Conservation (phyloP, 2,113 vertebrate genomes). For the Pyrgilauda ruficollis region DNA sequence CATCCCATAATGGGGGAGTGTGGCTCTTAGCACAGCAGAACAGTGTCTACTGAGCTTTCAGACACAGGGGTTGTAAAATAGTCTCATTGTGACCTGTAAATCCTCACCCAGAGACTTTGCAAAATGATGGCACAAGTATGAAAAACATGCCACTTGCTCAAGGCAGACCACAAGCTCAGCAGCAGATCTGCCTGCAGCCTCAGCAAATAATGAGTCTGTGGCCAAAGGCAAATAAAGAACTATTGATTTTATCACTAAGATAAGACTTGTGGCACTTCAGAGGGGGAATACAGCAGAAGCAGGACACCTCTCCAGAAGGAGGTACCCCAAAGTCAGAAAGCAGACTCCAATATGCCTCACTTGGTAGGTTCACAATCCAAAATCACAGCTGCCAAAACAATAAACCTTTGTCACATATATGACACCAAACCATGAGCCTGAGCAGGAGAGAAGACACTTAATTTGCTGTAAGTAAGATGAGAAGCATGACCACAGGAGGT, state of each 20-base stretch:
- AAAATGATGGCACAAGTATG: neutral
- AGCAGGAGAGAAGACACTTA: neutral
- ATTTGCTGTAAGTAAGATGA: neutral
- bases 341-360: neutral
- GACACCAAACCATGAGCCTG: neutral
- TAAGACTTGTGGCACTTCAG: neutral
- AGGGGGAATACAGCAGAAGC: neutral
- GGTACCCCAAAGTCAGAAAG: neutral
- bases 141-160: neutral
- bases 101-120: neutral
- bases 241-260: neutral
- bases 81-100: neutral
- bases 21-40: neutral
- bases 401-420: neutral
- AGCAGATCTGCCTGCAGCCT: neutral
- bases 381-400: neutral
- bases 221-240: neutral
- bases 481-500: neutral
- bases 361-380: neutral
- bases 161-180: neutral
- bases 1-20: neutral
- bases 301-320: neutral
- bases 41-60: neutral
- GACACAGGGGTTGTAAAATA: neutral
- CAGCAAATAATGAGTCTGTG: neutral